Percentiles rank a stretch among this genome's conserved stretches.
phyloP scores from a whole-genome alignment of 2,888 invertebrate species.

The Melanchra persicariae region DNA sequence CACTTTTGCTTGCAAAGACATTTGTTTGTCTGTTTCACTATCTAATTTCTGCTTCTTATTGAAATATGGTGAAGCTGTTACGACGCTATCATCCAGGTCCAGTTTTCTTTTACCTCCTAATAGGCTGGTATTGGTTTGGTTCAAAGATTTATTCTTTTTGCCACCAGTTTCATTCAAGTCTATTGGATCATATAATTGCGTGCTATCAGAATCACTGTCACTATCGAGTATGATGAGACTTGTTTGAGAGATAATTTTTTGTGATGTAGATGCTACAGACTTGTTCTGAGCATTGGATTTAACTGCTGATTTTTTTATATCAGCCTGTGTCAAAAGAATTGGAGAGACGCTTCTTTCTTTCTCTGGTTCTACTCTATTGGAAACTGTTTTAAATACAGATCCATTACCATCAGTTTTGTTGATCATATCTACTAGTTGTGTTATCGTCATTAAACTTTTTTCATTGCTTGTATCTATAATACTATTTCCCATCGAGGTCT shows the following conservation, averaged over 20 bases:
- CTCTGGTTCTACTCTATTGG: conserved; percentile 37
- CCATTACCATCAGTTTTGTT: conserved; percentile 75
- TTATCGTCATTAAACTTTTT: conserved; percentile 86
- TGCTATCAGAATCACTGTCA: conserved; percentile 81
- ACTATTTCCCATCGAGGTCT: conserved; percentile 56
- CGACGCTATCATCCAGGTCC: conserved; percentile 68
- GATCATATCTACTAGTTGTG: conserved; percentile 87
- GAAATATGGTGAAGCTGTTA: conserved; percentile 83
- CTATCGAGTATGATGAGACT: conserved; percentile 84
- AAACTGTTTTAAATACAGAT: conserved; percentile 45
- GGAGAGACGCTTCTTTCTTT: conserved; percentile 81
- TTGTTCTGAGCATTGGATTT: conserved; percentile 49
- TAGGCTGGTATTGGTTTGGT: conserved; percentile 46
- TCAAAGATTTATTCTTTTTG: conserved; percentile 38
- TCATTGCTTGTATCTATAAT: conserved; percentile 69
- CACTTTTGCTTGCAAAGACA: conserved; percentile 81
- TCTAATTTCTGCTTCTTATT: conserved; percentile 81
- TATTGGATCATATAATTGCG: conserved; percentile 72
- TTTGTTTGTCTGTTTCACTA: conserved; percentile 63
- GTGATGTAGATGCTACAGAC: conserved; percentile 48
- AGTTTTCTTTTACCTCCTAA: conserved; percentile 77
- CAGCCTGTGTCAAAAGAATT: conserved; percentile 81
- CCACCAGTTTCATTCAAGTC: conserved; percentile 34
- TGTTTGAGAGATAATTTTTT: conserved; percentile 51
- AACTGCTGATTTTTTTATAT: conserved; percentile 69